These are phyloP conservation scores for Micropterix aruncella DNA, from an alignment of 2,888 invertebrate genomes.

Conservation along the genomic window DNA sequence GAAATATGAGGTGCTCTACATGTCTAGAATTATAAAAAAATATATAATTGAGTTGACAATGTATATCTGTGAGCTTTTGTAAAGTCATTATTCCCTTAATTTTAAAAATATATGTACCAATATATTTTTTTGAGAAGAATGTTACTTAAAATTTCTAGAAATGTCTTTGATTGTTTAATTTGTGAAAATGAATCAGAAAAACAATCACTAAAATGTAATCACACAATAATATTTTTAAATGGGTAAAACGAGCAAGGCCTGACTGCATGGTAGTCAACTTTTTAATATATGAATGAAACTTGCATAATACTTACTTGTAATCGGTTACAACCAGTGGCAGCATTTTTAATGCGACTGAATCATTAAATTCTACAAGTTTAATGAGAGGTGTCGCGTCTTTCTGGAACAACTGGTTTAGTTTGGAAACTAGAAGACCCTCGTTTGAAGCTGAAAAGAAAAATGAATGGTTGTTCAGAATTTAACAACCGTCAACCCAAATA, in stretches of 20 bases:
- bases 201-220: background rate
- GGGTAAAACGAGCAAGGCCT: too few relatives aligned
- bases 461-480: slow-evolving; percentile 1
- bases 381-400: slow-evolving; percentile 39
- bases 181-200: too few relatives aligned
- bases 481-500: background rate
- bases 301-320: slow-evolving; percentile 24
- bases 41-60: too few relatives aligned
- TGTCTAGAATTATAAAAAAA: too few relatives aligned
- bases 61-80: too few relatives aligned
- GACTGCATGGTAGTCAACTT: too few relatives aligned
- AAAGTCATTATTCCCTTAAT: too few relatives aligned
- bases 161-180: too few relatives aligned
- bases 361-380: slow-evolving; percentile 40
- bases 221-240: background rate
- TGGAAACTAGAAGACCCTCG: slow-evolving; percentile 34
- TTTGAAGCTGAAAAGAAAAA: slow-evolving; percentile 22
- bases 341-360: slow-evolving; percentile 37
- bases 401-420: slow-evolving; percentile 29
- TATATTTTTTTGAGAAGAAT: too few relatives aligned
- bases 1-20: too few relatives aligned
- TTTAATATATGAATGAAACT: background rate
- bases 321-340: slow-evolving; percentile 42
- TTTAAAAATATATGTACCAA: too few relatives aligned
- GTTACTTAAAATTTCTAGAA: too few relatives aligned